These are phyloP conservation scores for Galbula dea DNA, from an alignment of 2,113 vertebrate species.

Conservation along the genomic window DNA sequence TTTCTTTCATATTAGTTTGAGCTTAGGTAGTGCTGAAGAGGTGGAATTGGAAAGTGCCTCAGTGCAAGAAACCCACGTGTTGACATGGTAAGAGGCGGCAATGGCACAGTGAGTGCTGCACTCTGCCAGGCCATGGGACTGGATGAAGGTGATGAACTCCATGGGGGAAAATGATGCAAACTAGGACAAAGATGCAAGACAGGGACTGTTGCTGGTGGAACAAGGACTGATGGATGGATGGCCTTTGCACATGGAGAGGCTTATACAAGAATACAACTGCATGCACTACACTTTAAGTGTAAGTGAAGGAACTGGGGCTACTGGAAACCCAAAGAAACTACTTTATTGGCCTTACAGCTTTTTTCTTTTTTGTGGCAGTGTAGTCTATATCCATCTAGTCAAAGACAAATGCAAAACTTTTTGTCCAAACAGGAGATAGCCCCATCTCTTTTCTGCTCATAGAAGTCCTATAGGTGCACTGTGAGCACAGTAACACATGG, in stretches of 20 bases:
- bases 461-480: not conserved
- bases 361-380: not conserved
- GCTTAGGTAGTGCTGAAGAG: accelerated
- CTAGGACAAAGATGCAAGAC: not conserved
- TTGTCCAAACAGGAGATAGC: not conserved
- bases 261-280: not conserved
- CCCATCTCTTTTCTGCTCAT: not conserved
- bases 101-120: not conserved
- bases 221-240: too few species aligned
- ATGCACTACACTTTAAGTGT: not conserved
- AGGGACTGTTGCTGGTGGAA: not conserved
- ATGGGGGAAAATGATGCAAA: not conserved
- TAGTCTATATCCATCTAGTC: not conserved
- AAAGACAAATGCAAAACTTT: not conserved
- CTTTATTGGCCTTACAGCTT: not conserved
- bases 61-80: not conserved
- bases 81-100: too few species aligned
- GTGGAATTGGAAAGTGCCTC: not conserved
- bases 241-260: not conserved
- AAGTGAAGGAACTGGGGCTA: not conserved
- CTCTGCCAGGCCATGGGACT: not conserved
- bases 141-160: not conserved
- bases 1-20: not conserved
- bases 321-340: not conserved
- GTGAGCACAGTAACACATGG: accelerated